Percentiles rank a stretch among this genome's conserved stretches.
phyloP scores from a whole-genome alignment of 2,797 vertebrate genomes.

The Heterohyrax brucei region DNA sequence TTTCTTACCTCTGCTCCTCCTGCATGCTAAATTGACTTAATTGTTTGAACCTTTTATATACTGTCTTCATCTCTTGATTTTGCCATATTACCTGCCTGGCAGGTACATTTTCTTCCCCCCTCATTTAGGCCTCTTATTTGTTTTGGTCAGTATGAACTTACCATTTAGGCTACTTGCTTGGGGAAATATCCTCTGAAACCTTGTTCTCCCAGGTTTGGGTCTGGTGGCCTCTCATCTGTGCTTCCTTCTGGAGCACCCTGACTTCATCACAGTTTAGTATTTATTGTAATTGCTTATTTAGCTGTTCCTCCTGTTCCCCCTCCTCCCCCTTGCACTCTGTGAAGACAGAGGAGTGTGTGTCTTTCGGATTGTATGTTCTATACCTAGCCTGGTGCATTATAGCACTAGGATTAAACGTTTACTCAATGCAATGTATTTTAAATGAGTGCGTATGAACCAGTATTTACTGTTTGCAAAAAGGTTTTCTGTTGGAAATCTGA shows the following conservation, averaged over 20 bases:
- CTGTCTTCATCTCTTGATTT: slow-evolving; percentile 10
- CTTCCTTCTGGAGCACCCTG: background rate
- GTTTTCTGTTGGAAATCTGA: slow-evolving; percentile 41
- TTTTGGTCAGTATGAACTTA: background rate
- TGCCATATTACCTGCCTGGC: background rate
- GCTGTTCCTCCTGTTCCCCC: too few relatives aligned
- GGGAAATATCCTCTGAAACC: background rate
- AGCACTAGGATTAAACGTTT: background rate
- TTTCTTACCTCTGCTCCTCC: background rate
- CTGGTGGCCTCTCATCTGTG: background rate
- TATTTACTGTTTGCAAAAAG: background rate
- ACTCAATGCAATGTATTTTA: background rate
- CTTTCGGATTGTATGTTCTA: background rate
- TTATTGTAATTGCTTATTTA: background rate
- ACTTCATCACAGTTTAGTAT: background rate
- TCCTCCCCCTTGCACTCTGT: background rate
- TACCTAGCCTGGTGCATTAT: background rate
- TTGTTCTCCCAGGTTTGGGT: background rate
- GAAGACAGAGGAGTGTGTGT: background rate
- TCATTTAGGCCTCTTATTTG: background rate
- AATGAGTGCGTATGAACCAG: background rate
- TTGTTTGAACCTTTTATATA: background rate
- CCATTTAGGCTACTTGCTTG: background rate
- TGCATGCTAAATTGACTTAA: background rate
- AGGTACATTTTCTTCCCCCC: background rate